A percentile compares a stretch with the other conserved stretches of the same genome.
Evolutionary conservation across 2,113 vertebrate species (phyloP).

Genomic region (Hucho hucho): DNA sequence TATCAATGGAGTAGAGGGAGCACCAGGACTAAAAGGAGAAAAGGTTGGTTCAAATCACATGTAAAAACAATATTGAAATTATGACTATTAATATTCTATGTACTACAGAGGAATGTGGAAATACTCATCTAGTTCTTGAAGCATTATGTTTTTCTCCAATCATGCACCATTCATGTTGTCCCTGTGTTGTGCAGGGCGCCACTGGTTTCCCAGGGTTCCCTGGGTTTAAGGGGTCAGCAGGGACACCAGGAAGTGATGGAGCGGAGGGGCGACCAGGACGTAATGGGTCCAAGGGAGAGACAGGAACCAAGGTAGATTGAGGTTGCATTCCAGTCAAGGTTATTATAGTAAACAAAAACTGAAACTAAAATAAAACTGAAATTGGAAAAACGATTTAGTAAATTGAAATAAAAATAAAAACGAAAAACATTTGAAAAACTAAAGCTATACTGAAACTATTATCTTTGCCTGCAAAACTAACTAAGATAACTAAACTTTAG

Average conservation of each 20-base stretch:
- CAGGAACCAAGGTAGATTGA: constrained; percentile 75
- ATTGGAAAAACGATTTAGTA: too few species aligned
- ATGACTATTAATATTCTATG: too few species aligned
- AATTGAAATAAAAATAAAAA: too few species aligned
- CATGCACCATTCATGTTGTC: constrained; percentile 1
- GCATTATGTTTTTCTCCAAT: background rate
- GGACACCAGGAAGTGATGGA: constrained; percentile 72
- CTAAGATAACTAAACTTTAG: too few species aligned
- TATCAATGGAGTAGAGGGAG: constrained; percentile 65
- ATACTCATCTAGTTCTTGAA: too few species aligned
- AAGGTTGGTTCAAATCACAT: constrained; percentile 71
- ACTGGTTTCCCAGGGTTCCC: constrained; percentile 80
- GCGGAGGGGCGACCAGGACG: constrained; percentile 63
- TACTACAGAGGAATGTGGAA: too few species aligned
- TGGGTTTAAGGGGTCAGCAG: constrained; percentile 82
- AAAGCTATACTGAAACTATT: too few species aligned
- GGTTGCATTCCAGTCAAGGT: too few species aligned
- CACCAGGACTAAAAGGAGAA: constrained; percentile 77
- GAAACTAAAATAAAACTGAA: too few species aligned
- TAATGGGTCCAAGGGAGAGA: constrained; percentile 69
- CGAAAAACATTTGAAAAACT: too few species aligned
- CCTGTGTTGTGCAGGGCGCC: constrained; percentile 68
- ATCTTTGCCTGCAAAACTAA: too few species aligned
- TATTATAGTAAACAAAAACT: too few species aligned
- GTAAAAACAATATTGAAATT: background rate